Percentiles rank a stretch among this genome's conserved stretches.
phyloP scores from a whole-genome alignment of 1,140 invertebrate genomes.

The Schlechtendalia chinensis region DNA sequence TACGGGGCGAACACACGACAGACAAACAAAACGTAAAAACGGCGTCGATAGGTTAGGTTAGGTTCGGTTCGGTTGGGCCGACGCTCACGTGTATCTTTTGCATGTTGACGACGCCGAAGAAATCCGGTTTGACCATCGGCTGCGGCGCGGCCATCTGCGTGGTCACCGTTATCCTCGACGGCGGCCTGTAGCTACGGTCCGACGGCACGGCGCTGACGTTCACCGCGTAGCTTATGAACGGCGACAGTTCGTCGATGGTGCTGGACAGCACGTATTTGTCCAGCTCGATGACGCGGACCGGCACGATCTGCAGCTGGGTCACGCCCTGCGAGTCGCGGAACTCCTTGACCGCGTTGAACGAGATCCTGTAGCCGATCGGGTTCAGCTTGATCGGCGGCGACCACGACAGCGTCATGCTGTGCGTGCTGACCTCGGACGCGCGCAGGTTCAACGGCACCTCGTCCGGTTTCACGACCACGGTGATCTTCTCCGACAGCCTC shows the following conservation, averaged over 20 bases:
- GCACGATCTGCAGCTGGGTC: slow-evolving; percentile 82
- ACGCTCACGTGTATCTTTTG: slow-evolving; percentile 75
- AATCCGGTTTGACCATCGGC: slow-evolving; percentile 91
- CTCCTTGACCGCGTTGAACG: slow-evolving; percentile 89
- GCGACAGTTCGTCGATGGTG: slow-evolving; percentile 83
- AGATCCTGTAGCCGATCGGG: slow-evolving; percentile 83
- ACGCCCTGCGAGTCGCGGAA: slow-evolving; percentile 92
- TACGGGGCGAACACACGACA: too few species aligned
- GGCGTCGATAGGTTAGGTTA: too few species aligned
- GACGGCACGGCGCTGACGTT: slow-evolving; percentile 88
- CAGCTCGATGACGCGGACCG: slow-evolving; percentile 69
- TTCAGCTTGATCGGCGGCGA: slow-evolving; percentile 85
- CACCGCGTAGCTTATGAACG: slow-evolving; percentile 92
- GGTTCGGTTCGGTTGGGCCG: too few species aligned
- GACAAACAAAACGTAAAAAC: too few species aligned
- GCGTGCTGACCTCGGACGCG: slow-evolving; percentile 82
- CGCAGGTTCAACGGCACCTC: slow-evolving; percentile 85
- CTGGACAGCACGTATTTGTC: slow-evolving; percentile 68
- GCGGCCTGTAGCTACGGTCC: slow-evolving; percentile 80
- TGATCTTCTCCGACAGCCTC: slow-evolving; percentile 64
- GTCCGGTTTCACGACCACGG: slow-evolving; percentile 85
- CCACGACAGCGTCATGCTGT: slow-evolving; percentile 90
- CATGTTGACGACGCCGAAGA: slow-evolving; percentile 80
- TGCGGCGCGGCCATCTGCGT: slow-evolving; percentile 96
- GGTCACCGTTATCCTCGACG: slow-evolving; percentile 90